phyloP scores from a whole-genome alignment of 2,797 vertebrate species.

The Poeciliopsis paucimaculata region DNA sequence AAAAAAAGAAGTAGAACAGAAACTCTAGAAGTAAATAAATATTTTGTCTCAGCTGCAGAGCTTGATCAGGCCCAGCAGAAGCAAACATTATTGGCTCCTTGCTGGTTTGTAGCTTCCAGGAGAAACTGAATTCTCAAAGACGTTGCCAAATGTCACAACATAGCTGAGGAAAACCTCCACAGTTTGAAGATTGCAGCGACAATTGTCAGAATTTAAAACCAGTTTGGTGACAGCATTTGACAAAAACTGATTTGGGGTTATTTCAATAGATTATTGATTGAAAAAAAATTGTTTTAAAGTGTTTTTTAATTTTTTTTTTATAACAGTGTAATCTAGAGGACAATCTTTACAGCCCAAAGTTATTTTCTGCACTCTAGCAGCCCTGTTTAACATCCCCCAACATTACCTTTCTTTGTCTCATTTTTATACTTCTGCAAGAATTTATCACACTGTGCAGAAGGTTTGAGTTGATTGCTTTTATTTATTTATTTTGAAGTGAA shows the following conservation, averaged over 20 bases:
- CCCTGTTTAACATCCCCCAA: no score
- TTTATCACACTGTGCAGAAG: background rate
- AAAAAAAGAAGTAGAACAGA: background rate
- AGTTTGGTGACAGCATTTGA: background rate
- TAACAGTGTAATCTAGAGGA: background rate
- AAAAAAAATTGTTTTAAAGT: background rate
- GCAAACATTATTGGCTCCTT: background rate
- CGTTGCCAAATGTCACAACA: background rate
- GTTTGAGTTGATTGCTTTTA: background rate
- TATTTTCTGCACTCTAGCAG: no score
- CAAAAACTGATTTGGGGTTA: background rate
- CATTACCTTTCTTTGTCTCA: background rate
- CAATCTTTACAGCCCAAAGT: background rate
- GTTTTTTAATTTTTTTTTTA: background rate
- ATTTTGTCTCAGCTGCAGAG: background rate
- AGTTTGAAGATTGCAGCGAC: background rate
- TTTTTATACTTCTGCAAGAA: background rate
- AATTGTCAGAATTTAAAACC: background rate
- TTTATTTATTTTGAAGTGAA: background rate
- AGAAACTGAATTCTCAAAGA: background rate
- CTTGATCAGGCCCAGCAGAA: background rate
- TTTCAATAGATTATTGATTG: background rate
- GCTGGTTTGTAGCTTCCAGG: background rate
- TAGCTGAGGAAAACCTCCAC: background rate
- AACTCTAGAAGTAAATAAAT: background rate